These are phyloP conservation scores for Campylomormyrus tamandua DNA, from an alignment of 2,113 vertebrate genomes.

Conservation along the genomic window DNA sequence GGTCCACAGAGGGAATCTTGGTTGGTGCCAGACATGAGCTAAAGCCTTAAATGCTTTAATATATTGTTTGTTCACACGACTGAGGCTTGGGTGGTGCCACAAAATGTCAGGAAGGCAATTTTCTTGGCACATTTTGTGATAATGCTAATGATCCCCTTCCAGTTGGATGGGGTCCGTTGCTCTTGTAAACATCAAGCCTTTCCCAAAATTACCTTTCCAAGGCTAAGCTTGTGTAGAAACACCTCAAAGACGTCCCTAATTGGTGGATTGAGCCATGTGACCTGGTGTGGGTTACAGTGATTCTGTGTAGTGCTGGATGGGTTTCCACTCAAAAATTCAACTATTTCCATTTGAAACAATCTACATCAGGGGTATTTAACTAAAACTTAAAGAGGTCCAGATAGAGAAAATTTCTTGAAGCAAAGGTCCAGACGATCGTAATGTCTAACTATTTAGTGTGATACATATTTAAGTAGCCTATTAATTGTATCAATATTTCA, in stretches of 20 bases:
- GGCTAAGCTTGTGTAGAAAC: neutral
- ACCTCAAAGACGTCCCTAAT: neutral
- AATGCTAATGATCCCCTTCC: neutral
- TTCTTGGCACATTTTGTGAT: neutral
- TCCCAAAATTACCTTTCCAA: neutral
- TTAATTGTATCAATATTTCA: no score
- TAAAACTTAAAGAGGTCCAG: no score
- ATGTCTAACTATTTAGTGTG: no score
- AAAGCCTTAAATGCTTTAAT: neutral
- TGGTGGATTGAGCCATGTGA: neutral
- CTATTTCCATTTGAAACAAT: neutral
- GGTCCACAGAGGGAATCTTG: neutral
- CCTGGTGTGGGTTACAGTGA: neutral
- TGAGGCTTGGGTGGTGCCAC: neutral
- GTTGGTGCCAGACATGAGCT: neutral
- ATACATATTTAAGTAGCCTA: no score
- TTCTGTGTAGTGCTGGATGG: neutral
- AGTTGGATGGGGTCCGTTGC: neutral
- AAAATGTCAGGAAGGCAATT: neutral
- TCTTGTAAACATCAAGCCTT: neutral
- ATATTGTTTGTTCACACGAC: neutral
- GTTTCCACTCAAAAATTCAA: neutral
- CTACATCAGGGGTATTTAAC: neutral
- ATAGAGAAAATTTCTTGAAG: no score
- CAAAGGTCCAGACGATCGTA: no score